Evolutionary conservation across 2,113 vertebrate genomes (phyloP), one percentile per base, ranked within the genome.

Genomic region (Rhineura floridana): DNA sequence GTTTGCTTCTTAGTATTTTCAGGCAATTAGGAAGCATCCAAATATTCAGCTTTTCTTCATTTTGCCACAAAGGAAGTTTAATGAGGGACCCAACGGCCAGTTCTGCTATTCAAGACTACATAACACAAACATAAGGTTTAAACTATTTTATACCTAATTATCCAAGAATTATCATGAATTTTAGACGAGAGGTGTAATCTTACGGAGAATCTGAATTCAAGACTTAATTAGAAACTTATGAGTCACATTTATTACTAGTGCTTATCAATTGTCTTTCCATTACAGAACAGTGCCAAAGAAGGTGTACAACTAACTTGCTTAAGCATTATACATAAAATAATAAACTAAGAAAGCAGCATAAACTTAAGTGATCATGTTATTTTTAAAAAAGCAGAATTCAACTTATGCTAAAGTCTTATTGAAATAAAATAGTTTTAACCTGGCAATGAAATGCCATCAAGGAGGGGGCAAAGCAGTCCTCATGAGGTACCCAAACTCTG

Each of bases 21-120:
- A 79, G 86, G 1, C 89, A 69, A 79, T 83, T 87, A 80, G 85
- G 55, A 78, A 92, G 88, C 73, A 52, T 1, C 62, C 86, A 8
- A 15, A 85, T 46, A 70, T 0, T 19, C 87, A 65, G 19, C 7
- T 63, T 88, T 0, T n/a, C 13, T 84, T 77, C 39, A 8, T 78
- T 91, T 62, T 3, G 9, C 39, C 1, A 42, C 44, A 3, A 42
- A 84, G 1, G 46, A 50, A 62, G 13, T 76, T 33, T 1, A 75
- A 62, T 30, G 33, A 10, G 73, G 85, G n/a, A 82, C 39, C 9
- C 3, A 90, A 33, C 59, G 48, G 6, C 7, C 84, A 0, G 25
- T 10, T 72, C 85, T 2, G 23, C 11, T 50, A 0, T 28, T 65
- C 25, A 62, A 10, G 21, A 10, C 0, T 0, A 33, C 48, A 55